A percentile compares a stretch with the other conserved stretches of the same genome.
Conservation (phyloP, 2,888 invertebrate genomes). For the Nomada lathburiana region DNA sequence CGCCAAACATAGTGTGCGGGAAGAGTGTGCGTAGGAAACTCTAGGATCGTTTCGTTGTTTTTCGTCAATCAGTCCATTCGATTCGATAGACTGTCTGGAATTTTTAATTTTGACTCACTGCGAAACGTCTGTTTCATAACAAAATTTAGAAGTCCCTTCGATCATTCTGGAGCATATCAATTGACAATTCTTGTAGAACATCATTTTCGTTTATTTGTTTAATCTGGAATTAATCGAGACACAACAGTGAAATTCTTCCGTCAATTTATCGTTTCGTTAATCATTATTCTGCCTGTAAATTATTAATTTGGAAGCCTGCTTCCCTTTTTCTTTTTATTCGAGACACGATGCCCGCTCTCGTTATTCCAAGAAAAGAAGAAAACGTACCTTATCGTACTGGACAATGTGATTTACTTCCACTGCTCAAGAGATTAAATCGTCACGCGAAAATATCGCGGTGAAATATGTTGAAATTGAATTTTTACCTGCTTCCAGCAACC, state of each 20-base stretch:
- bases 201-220: no score
- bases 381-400: constrained; percentile 6
- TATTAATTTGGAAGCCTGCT: constrained; percentile 13
- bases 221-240: no score
- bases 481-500: no score
- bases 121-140: background rate
- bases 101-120: no score
- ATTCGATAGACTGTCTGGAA: background rate
- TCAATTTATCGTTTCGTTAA: background rate
- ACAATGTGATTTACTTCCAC: constrained; percentile 16
- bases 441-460: background rate
- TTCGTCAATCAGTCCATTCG: constrained; percentile 19
- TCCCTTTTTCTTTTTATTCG: background rate
- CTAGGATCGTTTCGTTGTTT: constrained; percentile 28
- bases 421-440: constrained; percentile 15
- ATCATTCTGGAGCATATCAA: no score
- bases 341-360: background rate
- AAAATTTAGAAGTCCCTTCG: background rate
- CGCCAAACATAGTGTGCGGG: constrained; percentile 77
- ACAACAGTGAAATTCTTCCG: background rate
- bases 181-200: no score
- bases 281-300: no score
- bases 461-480: no score
- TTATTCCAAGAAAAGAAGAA: background rate
- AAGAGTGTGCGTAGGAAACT: constrained; percentile 54